Base-by-base conservation (phyloP, 1,140 invertebrate genomes). In the Papilio polytes region DNA sequence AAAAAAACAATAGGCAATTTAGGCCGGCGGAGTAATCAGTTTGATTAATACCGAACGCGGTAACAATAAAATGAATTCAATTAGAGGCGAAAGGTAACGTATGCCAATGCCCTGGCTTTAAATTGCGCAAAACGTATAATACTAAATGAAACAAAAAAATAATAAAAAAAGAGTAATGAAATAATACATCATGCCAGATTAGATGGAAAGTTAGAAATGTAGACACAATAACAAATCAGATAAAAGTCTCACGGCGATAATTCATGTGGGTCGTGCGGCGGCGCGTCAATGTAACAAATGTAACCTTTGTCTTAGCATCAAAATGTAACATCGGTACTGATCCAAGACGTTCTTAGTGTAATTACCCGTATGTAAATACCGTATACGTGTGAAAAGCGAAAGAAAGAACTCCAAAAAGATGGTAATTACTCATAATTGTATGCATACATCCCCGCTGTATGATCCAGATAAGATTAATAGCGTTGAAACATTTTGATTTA, bases 101-200 rank as follows among this genome's bases (percentile, higher is more conserved):
- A 97, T 97, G 97, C 97, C 97, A 97, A 97, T 97, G 97, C 97
- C 97, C 97, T 97, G 97, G 97, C 97, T 97, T 96, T 96, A 89
- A 95, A 94, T 95, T 94, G 92, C 90, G 92, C 92, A 91, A 95
- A 92, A 94, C 92, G 93, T 94, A 93, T 94, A 92, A 90, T 90
- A 94, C 63, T 70, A 86, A 86, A 89, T 84, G 86, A 86, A 90
- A 90, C n/a, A 88, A 89, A 86, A 87, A 91, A 83, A 83, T 89
- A 88, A 88, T 88, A 91, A 92, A 88, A n/a, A 85, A 91, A 91
- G 87, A 90, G 86, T 93, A 91, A 94, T 94, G 92, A 94, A 93
- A 93, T 92, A 93, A 94, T 94, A 93, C 85, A 94, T 95, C 94
- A 95, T 94, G 94, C 92, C 89, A 91, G 87, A 94, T 93, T 91